phyloP scores from a whole-genome alignment of 2,113 vertebrate species.

The Electrona antarctica region DNA sequence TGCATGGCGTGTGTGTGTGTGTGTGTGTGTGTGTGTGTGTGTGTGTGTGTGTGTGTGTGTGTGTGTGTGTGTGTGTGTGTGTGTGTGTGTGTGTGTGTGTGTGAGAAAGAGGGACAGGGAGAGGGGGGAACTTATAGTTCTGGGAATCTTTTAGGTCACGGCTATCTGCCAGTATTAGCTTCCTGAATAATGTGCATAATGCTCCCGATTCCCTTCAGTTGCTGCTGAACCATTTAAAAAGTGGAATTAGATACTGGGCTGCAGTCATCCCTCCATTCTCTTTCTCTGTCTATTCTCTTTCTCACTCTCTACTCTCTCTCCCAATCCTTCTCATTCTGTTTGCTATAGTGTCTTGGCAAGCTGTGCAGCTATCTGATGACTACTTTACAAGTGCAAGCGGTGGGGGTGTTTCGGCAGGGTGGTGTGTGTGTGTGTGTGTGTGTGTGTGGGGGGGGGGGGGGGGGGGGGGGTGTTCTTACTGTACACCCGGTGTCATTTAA shows the following conservation, averaged over 20 bases:
- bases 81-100: background rate
- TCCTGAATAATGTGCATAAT: constrained; percentile 40
- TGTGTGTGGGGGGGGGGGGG: too few species aligned
- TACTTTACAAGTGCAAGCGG: constrained; percentile 49
- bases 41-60: too few species aligned
- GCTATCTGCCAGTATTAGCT: constrained; percentile 53
- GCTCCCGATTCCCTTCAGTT: constrained; percentile 24
- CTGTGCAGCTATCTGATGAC: constrained; percentile 47
- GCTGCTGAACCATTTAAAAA: constrained; percentile 17
- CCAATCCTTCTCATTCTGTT: background rate
- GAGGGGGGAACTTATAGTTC: background rate
- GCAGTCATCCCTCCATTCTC: constrained; percentile 9
- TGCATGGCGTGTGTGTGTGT: background rate
- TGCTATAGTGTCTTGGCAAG: constrained; percentile 23
- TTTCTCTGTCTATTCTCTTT: background rate
- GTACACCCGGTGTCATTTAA: constrained; percentile 46
- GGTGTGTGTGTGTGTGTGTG: too few species aligned
- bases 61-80: too few species aligned
- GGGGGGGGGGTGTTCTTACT: constrained; percentile 21
- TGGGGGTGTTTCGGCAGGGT: background rate
- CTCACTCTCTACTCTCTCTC: background rate
- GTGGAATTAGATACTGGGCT: constrained; percentile 28
- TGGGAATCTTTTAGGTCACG: constrained; percentile 37
- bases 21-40: background rate
- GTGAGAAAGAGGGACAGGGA: constrained; percentile 27